These are phyloP conservation scores for Protobothrops flavoviridis DNA, from an alignment of 2,113 vertebrate genomes.

Conservation along the genomic window DNA sequence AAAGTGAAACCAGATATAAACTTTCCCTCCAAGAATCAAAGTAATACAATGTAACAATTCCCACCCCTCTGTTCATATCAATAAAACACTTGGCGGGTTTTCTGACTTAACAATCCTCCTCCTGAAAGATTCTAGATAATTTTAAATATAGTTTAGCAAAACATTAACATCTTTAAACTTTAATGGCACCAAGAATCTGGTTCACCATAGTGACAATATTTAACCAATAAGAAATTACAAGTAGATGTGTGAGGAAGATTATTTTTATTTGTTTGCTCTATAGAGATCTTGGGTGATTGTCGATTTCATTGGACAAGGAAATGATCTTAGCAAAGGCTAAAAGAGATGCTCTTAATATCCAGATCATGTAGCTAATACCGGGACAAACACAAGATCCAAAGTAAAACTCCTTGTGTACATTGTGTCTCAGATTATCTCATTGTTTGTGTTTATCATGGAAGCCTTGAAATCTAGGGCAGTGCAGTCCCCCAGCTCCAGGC, in stretches of 20 bases:
- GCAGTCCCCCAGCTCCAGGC: background rate
- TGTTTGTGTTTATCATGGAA: background rate
- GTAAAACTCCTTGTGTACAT: background rate
- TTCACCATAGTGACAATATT: background rate
- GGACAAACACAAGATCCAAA: too few species aligned
- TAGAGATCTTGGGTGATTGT: background rate
- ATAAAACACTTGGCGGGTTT: too few species aligned
- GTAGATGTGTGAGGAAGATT: background rate
- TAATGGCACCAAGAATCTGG: background rate
- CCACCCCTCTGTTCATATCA: too few species aligned
- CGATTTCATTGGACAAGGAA: background rate
- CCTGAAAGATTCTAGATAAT: background rate
- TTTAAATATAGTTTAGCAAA: background rate
- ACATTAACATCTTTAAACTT: background rate
- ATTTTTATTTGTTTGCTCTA: background rate
- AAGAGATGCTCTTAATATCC: background rate
- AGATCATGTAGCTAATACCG: background rate
- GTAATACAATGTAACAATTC: too few species aligned
- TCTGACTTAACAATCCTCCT: too few species aligned
- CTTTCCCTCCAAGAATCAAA: too few species aligned
- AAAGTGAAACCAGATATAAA: too few species aligned
- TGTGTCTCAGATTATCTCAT: background rate
- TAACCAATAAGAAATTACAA: background rate
- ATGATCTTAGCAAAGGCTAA: background rate
- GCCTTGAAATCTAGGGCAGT: background rate